phyloP scores from a whole-genome alignment of 2,797 vertebrate species.

The Diglossa cyanea region DNA sequence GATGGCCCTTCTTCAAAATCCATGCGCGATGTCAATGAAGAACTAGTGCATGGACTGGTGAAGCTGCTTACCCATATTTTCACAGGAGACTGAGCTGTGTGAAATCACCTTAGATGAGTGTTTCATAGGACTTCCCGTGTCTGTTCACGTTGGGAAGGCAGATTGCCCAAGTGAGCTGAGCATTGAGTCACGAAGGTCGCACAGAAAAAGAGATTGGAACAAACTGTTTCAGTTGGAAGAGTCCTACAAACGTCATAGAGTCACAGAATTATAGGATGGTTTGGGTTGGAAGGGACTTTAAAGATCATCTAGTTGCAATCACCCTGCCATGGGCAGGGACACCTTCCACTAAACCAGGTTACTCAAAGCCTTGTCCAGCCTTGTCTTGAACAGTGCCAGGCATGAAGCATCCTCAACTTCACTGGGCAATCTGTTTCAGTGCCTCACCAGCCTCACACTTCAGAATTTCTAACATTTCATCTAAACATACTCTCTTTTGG shows the following conservation, averaged over 20 bases:
- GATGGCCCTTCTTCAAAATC: not conserved
- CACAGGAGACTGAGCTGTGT: not conserved
- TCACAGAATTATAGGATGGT: not conserved
- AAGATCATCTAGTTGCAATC: not conserved
- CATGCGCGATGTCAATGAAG: not conserved
- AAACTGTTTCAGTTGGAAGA: not conserved
- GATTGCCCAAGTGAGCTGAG: not conserved
- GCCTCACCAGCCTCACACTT: not conserved
- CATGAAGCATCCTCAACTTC: not conserved
- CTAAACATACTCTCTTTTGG: not conserved
- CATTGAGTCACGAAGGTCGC: not conserved
- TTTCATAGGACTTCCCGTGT: not conserved
- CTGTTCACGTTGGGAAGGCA: not conserved
- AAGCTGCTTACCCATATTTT: not conserved
- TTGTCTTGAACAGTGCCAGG: not conserved
- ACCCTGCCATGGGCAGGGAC: not conserved
- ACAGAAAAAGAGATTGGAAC: not conserved
- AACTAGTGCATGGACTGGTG: not conserved
- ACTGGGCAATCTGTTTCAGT: not conserved
- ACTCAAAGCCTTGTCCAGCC: not conserved
- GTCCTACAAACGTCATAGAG: not conserved
- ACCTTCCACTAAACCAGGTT: not conserved
- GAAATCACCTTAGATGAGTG: not conserved
- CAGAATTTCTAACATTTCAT: not conserved
- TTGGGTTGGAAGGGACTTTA: not conserved